These are phyloP conservation scores for Netelia inedita DNA, from an alignment of 2,888 invertebrate species.

Conservation along the genomic window DNA sequence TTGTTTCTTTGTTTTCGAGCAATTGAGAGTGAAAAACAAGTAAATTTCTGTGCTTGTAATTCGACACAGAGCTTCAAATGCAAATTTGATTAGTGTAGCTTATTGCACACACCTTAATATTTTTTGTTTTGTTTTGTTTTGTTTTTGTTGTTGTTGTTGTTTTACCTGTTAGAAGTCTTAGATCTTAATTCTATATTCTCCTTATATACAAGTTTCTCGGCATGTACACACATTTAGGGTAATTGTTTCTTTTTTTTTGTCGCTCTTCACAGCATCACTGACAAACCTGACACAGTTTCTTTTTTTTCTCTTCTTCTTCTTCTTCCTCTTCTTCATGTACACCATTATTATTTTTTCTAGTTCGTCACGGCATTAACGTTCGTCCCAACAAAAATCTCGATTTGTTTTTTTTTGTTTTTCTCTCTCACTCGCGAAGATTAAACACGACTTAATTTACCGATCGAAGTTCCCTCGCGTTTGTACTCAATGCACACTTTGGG, in stretches of 20 bases:
- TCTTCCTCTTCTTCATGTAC: background rate
- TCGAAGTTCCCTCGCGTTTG: conserved; percentile 50
- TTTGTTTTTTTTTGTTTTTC: conserved; percentile 36
- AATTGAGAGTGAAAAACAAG: conserved; percentile 32
- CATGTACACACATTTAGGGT: conserved; percentile 63
- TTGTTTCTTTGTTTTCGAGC: background rate
- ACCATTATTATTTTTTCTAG: conserved; percentile 2
- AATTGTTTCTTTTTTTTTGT: conserved; percentile 41
- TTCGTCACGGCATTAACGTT: background rate
- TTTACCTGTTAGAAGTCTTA: conserved; percentile 55
- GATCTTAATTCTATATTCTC: conserved; percentile 64
- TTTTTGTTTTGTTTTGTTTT: conserved; percentile 15
- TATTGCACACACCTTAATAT: conserved; percentile 53
- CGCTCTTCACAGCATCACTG: conserved; percentile 58
- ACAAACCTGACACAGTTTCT: conserved; percentile 29
- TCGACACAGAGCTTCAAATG: conserved; percentile 45
- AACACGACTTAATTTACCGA: conserved; percentile 29
- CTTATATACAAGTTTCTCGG: conserved; percentile 70
- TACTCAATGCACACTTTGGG: conserved; percentile 54
- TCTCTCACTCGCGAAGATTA: conserved; percentile 1
- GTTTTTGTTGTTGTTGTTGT: background rate
- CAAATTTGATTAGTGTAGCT: conserved; percentile 55
- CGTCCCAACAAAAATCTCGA: background rate
- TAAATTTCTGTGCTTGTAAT: conserved; percentile 46
- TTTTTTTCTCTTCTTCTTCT: no score